These are phyloP conservation scores for Catharus bicknelli DNA, from an alignment of 2,113 vertebrate genomes.

Conservation along the genomic window DNA sequence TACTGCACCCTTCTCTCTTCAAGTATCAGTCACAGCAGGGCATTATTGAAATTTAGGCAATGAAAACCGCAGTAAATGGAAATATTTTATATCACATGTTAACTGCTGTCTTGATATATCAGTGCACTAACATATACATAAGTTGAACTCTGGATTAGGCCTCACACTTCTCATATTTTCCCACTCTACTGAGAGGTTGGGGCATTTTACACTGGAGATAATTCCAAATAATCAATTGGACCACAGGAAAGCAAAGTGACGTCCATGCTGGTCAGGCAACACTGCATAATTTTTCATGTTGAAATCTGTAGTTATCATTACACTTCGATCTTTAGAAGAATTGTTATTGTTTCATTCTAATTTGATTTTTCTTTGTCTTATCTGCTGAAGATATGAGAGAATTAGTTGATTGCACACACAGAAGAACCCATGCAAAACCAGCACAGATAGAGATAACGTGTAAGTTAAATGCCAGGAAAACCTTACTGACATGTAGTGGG, in stretches of 20 bases:
- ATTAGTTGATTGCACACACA: slow-evolving; percentile 30
- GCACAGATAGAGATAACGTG: neutral
- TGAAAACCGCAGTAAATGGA: neutral
- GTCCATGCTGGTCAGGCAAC: neutral
- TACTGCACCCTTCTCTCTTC: neutral
- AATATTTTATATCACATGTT: neutral
- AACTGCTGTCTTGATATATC: neutral
- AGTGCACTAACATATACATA: neutral
- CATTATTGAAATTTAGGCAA: neutral
- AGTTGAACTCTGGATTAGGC: neutral
- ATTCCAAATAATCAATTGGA: neutral
- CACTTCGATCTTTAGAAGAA: slow-evolving; percentile 35
- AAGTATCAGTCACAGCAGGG: neutral
- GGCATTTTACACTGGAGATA: neutral
- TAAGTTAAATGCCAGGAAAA: neutral
- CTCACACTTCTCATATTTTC: neutral
- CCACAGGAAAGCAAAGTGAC: neutral
- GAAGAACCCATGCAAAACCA: neutral
- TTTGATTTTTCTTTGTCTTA: slow-evolving; percentile 23
- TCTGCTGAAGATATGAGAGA: slow-evolving; percentile 35
- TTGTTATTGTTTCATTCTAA: neutral
- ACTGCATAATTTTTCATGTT: slow-evolving; percentile 6
- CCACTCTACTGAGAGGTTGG: neutral
- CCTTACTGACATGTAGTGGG: neutral
- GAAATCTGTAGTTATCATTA: slow-evolving; percentile 26